Evolutionary conservation across 2,888 invertebrate species (phyloP), one percentile per base, ranked within the genome.

Genomic region (Polydrusus tereticollis): DNA sequence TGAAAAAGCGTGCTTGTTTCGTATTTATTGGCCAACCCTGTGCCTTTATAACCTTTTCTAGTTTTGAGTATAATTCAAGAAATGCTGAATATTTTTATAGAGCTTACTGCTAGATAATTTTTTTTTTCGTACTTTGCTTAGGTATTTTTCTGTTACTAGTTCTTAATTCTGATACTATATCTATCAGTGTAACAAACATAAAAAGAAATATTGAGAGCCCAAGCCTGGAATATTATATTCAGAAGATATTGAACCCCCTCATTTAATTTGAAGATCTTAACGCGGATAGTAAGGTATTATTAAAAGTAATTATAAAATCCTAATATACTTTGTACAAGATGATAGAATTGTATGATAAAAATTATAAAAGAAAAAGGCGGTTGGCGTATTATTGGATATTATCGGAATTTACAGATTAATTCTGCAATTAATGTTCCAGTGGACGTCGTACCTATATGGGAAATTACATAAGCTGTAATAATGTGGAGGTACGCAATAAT

Each of bases 381-480:
- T 50, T 57, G 69, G 69, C 62, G 66, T 64, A 64, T 72, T 67
- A 68, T 72, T 67, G 63, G 72, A 72, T 68, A 69, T 69, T 64
- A 73, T 69, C 73, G 50, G 65, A 52, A 69, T 65, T 59, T 65
- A 57, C 59, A 69, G 69, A 67, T 71, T 74, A 74, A 72, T 72
- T 72, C 62, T 68, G 75, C 75, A 75, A 72, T 72, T 69, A 72
- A 57, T 58, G 64, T 69, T 67, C 70, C 66, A 69, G 26, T 64
- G 63, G 55, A 74, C 73, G 41, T 71, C 65, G 64, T 68, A 71
- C 58, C 64, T 70, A 67, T 73, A 72, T 74, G 66, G 72, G 72
- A 76, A 76, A 73, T 73, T 75, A 71, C 73, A 71, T 73, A 75
- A 71, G 64, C 73, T 70, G 68, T 74, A 76, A 76, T 76, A 65